Evolutionary conservation across 2,888 invertebrate species (phyloP), one percentile per base, ranked within the genome.

Genomic region (Ganaspis brasiliensis): DNA sequence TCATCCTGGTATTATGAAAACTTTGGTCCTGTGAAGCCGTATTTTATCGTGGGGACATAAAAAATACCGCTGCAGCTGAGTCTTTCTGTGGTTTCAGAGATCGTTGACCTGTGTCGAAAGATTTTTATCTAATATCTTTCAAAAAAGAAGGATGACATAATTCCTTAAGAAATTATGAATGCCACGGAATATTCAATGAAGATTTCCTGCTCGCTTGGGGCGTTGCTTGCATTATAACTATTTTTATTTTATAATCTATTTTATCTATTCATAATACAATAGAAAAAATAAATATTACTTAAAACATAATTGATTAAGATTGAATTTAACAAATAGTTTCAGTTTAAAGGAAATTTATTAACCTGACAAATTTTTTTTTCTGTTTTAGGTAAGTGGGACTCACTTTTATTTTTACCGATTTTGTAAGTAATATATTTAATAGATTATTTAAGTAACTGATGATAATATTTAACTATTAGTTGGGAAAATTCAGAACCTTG

Each of bases 1-100:
- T 45, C 26, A n/a, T 24, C 45, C 40, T 67, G 40, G 67, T 67
- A 67, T 67, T 67, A 40, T 45, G 67, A n/a, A 21, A 67, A 45
- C 21, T 63, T 63, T 40, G 40, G 37, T 40, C 37, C 40, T 40
- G 37, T 35, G 14, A 40, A 21, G 21, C 21, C 61, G 35, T 61
- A 63, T 63, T 63, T 63, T 40, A 63, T 63, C 63, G 19, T 6
- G 1, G 37, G 19, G 37, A 67, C 67, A 45, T 45, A 67, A 67
- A 45, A 63, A 14, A 67, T n/a, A 26, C 59, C 40, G 21, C 3
- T 40, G 24, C 67, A 67, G 40, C 9, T 8, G 24, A 16, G 45
- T 24, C 24, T 67, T 67, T 63, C 24, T 40, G n/a, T 67, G 24
- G 40, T 67, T 67, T 24, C 10, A n/a, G 24, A 12, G 67, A 40